phyloP scores from a whole-genome alignment of 1,140 invertebrate species.

The Atta texana region DNA sequence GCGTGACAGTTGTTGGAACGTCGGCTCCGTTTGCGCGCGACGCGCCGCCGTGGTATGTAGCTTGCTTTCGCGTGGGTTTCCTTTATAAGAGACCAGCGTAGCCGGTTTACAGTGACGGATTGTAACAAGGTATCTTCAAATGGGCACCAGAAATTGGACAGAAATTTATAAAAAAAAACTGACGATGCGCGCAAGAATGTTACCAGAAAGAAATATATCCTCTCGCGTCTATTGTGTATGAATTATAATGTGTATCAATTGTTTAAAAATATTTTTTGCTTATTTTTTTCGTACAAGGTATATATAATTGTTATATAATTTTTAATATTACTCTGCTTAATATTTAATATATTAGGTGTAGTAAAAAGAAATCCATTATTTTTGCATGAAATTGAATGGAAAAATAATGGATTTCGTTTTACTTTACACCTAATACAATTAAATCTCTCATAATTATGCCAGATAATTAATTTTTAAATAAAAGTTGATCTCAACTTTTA shows the following conservation, averaged over 20 bases:
- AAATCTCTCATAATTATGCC: background rate
- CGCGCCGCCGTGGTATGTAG: constrained; percentile 73
- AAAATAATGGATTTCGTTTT: too few relatives aligned
- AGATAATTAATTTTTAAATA: background rate
- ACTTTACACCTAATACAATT: background rate
- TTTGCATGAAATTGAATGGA: too few relatives aligned
- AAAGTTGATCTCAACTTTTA: background rate
- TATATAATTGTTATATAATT: background rate
- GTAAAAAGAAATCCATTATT: too few relatives aligned
- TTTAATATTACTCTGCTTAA: background rate
- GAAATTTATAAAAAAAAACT: background rate
- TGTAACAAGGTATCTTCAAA: background rate
- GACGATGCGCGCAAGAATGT: background rate
- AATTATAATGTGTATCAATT: background rate
- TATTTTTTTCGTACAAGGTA: background rate
- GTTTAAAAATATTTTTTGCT: background rate
- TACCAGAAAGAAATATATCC: background rate
- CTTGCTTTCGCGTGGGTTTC: constrained; percentile 72
- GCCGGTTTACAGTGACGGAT: constrained; percentile 43
- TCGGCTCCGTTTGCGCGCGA: constrained; percentile 54
- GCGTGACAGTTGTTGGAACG: constrained; percentile 32
- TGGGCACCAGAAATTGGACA: background rate
- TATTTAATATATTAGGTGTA: background rate
- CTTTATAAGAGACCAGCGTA: constrained; percentile 74
- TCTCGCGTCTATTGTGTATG: background rate